phyloP scores from a whole-genome alignment of 2,113 vertebrate genomes.

The Datnioides undecimradiatus region DNA sequence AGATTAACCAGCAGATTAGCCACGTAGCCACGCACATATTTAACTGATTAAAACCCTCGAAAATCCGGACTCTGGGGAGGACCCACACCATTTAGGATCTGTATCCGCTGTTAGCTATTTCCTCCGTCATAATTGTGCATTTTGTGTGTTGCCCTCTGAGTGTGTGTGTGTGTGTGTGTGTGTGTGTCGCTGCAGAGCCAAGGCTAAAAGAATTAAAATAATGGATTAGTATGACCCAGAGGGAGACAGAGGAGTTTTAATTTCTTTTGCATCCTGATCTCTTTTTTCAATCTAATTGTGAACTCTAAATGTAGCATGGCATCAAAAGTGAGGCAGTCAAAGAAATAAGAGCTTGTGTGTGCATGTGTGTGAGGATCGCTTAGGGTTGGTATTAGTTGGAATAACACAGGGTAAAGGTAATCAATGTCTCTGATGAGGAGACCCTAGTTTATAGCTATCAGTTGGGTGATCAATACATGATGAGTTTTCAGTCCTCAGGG shows the following conservation, averaged over 20 bases:
- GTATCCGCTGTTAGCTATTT: conserved; percentile 57
- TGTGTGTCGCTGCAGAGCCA: conserved; percentile 26
- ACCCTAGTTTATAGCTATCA: conserved; percentile 48
- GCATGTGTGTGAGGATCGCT: background rate
- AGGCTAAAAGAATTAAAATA: conserved; percentile 43
- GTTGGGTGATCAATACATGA: conserved; percentile 51
- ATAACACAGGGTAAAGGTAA: conserved; percentile 30
- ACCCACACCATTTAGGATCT: conserved; percentile 55
- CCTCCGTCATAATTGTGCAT: conserved; percentile 61
- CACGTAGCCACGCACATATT: conserved; percentile 79
- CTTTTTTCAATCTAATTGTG: conserved; percentile 7
- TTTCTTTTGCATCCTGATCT: conserved; percentile 48
- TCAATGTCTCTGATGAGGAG: conserved; percentile 57
- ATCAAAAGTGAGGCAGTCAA: background rate
- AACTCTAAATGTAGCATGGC: conserved; percentile 1
- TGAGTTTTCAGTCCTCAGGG: conserved; percentile 30
- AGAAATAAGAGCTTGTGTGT: background rate
- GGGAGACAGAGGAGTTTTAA: conserved; percentile 46
- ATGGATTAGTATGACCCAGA: conserved; percentile 50
- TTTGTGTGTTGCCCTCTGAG: conserved; percentile 16
- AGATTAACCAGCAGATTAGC: conserved; percentile 83
- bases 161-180: conserved; percentile 22
- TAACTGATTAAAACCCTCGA: conserved; percentile 79
- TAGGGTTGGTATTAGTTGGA: conserved; percentile 18
- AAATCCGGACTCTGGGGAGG: conserved; percentile 72